Evolutionary conservation across 2,797 vertebrate species (phyloP).

Genomic region (Chelon auratus): DNA sequence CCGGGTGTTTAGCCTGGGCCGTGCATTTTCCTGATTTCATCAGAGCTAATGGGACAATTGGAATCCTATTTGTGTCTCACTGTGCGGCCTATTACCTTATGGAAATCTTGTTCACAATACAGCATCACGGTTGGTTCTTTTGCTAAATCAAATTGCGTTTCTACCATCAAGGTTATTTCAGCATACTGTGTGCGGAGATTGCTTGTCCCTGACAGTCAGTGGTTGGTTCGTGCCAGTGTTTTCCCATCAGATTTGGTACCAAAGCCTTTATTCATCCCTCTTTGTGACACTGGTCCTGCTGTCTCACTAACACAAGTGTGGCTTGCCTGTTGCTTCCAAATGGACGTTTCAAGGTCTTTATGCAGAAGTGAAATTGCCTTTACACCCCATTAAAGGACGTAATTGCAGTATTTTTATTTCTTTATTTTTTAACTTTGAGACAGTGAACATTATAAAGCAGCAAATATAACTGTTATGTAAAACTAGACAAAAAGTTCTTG

Average conservation of each 20-base stretch:
- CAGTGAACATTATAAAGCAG: constrained; percentile 21
- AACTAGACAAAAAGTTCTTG: constrained; percentile 32
- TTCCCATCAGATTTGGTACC: constrained; percentile 41
- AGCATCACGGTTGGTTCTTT: constrained; percentile 46
- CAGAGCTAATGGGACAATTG: constrained; percentile 72
- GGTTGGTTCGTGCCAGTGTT: constrained; percentile 51
- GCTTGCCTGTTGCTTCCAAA: constrained; percentile 62
- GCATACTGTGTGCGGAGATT: constrained; percentile 65
- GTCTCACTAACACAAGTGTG: constrained; percentile 36
- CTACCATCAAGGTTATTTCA: constrained; percentile 64
- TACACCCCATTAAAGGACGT: constrained; percentile 57
- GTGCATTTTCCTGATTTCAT: constrained; percentile 69
- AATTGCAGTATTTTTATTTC: constrained; percentile 22
- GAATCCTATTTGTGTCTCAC: constrained; percentile 76
- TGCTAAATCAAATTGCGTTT: constrained; percentile 61
- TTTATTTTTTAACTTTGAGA: constrained; percentile 16
- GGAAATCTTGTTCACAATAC: constrained; percentile 73
- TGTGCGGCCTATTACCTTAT: constrained; percentile 76
- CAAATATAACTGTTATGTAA: constrained; percentile 54
- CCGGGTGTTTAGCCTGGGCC: constrained; percentile 37
- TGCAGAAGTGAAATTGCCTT: constrained; percentile 65
- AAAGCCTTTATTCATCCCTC: constrained; percentile 28
- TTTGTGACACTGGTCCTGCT: constrained; percentile 22
- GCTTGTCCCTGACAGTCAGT: constrained; percentile 62
- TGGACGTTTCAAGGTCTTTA: constrained; percentile 72